Percentiles rank a stretch among this genome's conserved stretches.
These are phyloP conservation scores for Ephestia elutella DNA, from an alignment of 1,140 invertebrate genomes.

Conservation along the genomic window DNA sequence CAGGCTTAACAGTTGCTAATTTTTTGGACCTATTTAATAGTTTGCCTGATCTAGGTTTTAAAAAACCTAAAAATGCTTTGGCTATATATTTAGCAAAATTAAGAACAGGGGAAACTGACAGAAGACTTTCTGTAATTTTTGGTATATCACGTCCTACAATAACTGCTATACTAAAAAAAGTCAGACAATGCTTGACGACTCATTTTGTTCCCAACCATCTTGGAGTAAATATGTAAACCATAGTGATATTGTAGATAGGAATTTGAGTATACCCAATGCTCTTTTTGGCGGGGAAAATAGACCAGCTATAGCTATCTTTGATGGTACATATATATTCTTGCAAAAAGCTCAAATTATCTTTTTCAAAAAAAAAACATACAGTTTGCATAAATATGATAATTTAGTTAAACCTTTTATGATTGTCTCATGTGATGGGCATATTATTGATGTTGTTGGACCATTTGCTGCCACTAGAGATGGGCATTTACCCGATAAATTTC, in stretches of 20 bases:
- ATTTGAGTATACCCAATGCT: slow-evolving; percentile 2
- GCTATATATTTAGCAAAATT: slow-evolving; percentile 1
- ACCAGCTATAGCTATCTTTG: neutral
- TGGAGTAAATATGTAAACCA: neutral
- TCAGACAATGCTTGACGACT: neutral
- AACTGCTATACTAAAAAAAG: neutral
- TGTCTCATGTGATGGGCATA: slow-evolving; percentile 6
- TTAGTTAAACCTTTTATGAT: slow-evolving; percentile 8
- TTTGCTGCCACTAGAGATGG: slow-evolving; percentile 9
- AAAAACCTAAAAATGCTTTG: neutral
- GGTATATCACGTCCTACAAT: neutral
- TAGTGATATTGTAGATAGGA: neutral
- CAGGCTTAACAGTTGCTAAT: too few relatives aligned
- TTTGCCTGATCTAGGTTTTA: neutral
- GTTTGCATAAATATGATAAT: slow-evolving; percentile 8
- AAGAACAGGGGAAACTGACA: neutral
- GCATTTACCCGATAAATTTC: too few relatives aligned
- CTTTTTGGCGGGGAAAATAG: slow-evolving; percentile 8
- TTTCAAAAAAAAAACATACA: slow-evolving; percentile 10
- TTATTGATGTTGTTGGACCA: slow-evolving; percentile 7
- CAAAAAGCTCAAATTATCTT: slow-evolving; percentile 7
- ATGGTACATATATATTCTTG: slow-evolving; percentile 1
- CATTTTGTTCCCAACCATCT: slow-evolving; percentile 4
- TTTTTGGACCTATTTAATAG: too few relatives aligned
- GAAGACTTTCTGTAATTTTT: neutral